Conservation (phyloP, 2,888 invertebrate genomes). For the Zygaena filipendulae region DNA sequence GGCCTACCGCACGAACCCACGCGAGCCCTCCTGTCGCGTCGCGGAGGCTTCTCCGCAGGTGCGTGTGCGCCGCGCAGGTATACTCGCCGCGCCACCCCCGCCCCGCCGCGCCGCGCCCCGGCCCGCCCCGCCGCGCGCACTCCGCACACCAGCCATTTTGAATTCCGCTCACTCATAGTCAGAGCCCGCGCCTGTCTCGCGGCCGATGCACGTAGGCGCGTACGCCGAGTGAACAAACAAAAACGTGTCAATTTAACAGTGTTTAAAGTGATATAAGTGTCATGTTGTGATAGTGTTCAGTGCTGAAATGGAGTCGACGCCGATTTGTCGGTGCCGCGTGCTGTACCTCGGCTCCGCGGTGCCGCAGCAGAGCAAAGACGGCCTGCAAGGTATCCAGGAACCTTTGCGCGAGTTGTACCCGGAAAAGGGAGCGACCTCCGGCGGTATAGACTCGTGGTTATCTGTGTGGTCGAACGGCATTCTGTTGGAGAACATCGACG, state of each 20-base stretch:
- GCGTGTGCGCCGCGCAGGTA: constrained; percentile 59
- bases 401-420: constrained; percentile 96
- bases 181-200: constrained; percentile 53
- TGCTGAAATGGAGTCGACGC: constrained; percentile 80
- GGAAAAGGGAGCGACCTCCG: constrained; percentile 89
- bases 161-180: constrained; percentile 56
- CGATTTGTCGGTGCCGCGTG: constrained; percentile 96
- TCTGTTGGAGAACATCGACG: constrained; percentile 94
- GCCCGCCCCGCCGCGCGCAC: constrained; percentile 21
- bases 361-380: constrained; percentile 97
- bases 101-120: constrained; percentile 16
- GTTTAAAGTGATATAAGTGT: constrained; percentile 46
- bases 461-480: constrained; percentile 98
- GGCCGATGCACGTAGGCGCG: constrained; percentile 44
- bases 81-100: constrained; percentile 20
- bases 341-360: constrained; percentile 96
- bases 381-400: constrained; percentile 96
- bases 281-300: constrained; percentile 61
- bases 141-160: constrained; percentile 49
- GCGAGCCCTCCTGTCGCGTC: too few species aligned
- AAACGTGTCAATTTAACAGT: constrained; percentile 30
- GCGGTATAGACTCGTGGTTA: constrained; percentile 95
- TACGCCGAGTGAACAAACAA: constrained; percentile 23
- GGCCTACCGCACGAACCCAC: constrained; percentile 9
- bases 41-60: constrained; percentile 48